Conservation (phyloP, 2,113 vertebrate genomes). For the Struthio camelus region DNA sequence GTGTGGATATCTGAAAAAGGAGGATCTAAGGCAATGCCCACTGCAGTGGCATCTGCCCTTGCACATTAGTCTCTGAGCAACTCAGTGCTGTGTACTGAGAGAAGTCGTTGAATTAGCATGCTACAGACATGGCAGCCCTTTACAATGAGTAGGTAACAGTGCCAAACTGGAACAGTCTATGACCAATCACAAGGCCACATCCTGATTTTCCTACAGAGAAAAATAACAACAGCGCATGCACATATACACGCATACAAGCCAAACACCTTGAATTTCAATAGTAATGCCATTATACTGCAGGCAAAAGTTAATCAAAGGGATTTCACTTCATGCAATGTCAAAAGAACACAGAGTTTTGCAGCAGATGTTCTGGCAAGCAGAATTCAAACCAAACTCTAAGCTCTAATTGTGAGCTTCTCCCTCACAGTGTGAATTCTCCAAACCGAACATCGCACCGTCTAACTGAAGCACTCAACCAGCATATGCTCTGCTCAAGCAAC, state of each 20-base stretch:
- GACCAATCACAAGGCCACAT: not conserved
- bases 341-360: not conserved
- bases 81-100: not conserved
- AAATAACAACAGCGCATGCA: not conserved
- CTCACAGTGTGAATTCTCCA: not conserved
- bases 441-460: not conserved
- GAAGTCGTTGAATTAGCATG: accelerated
- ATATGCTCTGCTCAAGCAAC: not conserved
- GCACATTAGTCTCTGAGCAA: not conserved
- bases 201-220: not conserved
- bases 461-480: conserved; percentile 28
- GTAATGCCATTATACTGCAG: not conserved
- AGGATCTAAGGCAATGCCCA: not conserved
- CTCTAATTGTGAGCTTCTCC: conserved; percentile 9
- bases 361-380: conserved; percentile 26
- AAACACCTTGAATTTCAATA: not conserved
- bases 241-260: not conserved
- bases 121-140: not conserved
- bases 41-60: not conserved
- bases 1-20: not conserved
- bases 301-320: not conserved
- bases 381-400: not conserved
- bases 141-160: not conserved
- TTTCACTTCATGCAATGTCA: not conserved
- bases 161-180: not conserved